Percentiles rank a stretch among this genome's conserved stretches.
Evolutionary conservation across 1,140 invertebrate species (phyloP).

Genomic region (Cardiocondyla obscurior): DNA sequence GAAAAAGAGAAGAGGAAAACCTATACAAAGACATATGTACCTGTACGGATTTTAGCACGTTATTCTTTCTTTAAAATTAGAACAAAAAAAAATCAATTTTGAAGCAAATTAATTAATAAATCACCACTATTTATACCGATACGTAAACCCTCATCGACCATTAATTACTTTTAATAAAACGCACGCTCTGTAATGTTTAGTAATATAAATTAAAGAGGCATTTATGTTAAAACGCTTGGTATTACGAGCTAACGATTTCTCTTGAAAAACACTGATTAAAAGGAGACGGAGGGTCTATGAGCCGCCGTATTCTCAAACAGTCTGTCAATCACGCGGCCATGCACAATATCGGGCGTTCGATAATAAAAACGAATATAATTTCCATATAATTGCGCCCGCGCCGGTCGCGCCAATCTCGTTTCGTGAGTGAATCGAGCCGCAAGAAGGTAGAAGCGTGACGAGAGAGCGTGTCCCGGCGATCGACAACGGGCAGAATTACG

Average conservation of each 20-base stretch:
- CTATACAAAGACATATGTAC: constrained; percentile 7
- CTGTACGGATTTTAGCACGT: neutral
- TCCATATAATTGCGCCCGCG: constrained; percentile 55
- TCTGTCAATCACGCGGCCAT: constrained; percentile 42
- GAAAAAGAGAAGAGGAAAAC: neutral
- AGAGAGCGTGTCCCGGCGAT: constrained; percentile 63
- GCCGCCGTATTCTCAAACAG: constrained; percentile 19
- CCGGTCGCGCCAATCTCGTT: constrained; percentile 49
- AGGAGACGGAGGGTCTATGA: neutral
- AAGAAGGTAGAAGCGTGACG: constrained; percentile 61
- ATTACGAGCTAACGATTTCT: constrained; percentile 32
- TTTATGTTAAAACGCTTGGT: neutral
- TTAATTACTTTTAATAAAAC: constrained; percentile 7
- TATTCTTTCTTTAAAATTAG: neutral
- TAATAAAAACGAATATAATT: constrained; percentile 58
- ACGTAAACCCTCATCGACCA: neutral
- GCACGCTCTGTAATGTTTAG: too few species aligned
- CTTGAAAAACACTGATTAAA: neutral
- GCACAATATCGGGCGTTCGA: constrained; percentile 34
- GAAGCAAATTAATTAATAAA: constrained; percentile 4
- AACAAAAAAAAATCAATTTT: neutral
- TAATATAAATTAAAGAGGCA: constrained; percentile 21
- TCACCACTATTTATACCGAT: neutral
- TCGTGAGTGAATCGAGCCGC: constrained; percentile 41
- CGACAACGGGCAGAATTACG: constrained; percentile 50